phyloP scores from a whole-genome alignment of 2,797 vertebrate genomes.

The Nyctalus aviator region DNA sequence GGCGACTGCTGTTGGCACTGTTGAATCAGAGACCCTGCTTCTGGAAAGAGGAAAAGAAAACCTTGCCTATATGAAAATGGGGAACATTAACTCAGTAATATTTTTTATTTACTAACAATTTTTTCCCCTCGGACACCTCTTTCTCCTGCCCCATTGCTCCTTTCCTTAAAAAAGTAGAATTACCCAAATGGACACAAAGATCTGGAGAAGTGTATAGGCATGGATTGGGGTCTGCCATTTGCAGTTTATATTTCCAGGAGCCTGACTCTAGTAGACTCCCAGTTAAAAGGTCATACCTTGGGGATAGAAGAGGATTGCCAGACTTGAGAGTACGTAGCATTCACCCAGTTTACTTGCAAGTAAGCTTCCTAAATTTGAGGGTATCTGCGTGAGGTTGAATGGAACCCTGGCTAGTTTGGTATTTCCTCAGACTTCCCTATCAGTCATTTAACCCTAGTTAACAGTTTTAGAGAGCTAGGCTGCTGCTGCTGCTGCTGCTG shows the following conservation, averaged over 20 bases:
- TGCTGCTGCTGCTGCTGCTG: too few relatives aligned
- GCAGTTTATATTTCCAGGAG: constrained; percentile 54
- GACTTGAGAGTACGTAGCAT: background rate
- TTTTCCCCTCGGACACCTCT: constrained; percentile 75
- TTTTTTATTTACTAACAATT: constrained; percentile 26
- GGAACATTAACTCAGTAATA: constrained; percentile 48
- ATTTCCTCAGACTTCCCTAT: background rate
- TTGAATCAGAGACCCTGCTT: constrained; percentile 81
- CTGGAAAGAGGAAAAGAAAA: constrained; percentile 69
- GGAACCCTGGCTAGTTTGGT: constrained; percentile 43
- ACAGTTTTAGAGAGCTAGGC: constrained; percentile 1
- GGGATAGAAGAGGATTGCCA: background rate
- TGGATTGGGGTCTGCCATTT: constrained; percentile 56
- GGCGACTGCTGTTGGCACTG: constrained; percentile 70
- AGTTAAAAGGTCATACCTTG: constrained; percentile 48
- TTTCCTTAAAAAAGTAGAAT: constrained; percentile 73
- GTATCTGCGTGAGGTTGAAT: constrained; percentile 21
- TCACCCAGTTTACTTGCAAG: constrained; percentile 40
- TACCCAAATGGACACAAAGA: constrained; percentile 72
- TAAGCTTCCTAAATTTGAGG: constrained; percentile 33
- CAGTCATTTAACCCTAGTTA: background rate
- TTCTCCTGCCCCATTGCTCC: constrained; percentile 78
- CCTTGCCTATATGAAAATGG: constrained; percentile 20
- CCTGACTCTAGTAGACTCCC: constrained; percentile 30
- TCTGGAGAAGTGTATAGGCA: constrained; percentile 61